phyloP scores from a whole-genome alignment of 2,113 vertebrate genomes.

The Proteles cristata region DNA sequence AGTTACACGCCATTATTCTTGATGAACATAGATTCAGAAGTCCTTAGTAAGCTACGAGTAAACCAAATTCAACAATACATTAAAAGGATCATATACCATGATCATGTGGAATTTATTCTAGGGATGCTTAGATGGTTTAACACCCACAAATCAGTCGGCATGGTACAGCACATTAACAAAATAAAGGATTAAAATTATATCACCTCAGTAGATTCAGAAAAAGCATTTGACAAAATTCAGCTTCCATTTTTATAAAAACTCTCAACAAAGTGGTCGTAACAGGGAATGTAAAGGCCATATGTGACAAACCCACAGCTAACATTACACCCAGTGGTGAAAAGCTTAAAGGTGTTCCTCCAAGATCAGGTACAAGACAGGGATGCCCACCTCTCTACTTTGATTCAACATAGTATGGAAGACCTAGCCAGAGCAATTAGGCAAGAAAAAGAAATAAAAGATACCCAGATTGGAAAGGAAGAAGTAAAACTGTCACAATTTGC shows the following conservation, averaged over 20 bases:
- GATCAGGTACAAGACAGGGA: neutral
- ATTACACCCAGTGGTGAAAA: neutral
- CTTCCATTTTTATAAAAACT: neutral
- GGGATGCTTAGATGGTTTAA: neutral
- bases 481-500: neutral
- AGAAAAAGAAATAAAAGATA: slow-evolving; percentile 18
- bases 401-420: neutral
- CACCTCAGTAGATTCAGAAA: neutral
- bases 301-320: neutral
- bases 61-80: neutral
- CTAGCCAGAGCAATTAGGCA: slow-evolving; percentile 10
- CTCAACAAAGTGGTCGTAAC: neutral
- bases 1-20: neutral
- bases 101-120: neutral
- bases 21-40: neutral
- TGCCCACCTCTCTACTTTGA: neutral
- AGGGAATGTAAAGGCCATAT: neutral
- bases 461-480: neutral
- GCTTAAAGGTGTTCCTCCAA: neutral
- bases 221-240: neutral
- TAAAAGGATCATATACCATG: neutral
- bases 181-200: neutral
- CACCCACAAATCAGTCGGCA: neutral
- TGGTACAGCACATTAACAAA: neutral
- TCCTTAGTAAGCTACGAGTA: neutral